Conservation (phyloP, 2,888 invertebrate genomes). For the Phlogophora meticulosa region DNA sequence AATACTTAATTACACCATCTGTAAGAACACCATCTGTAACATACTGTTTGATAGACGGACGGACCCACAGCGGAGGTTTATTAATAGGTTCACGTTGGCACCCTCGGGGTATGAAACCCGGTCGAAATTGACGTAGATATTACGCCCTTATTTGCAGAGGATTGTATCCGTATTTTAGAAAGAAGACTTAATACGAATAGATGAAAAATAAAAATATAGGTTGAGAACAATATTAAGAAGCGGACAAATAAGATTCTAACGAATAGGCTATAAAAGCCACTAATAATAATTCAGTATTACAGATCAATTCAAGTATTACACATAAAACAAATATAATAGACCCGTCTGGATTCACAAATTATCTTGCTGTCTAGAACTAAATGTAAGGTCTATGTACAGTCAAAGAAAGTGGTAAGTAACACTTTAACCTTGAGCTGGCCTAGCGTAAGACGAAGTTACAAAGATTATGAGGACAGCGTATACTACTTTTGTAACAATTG, state of each 20-base stretch:
- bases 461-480: no score
- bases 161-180: not conserved
- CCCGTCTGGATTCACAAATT: not conserved
- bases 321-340: not conserved
- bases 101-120: no score
- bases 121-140: slow-evolving; percentile 55
- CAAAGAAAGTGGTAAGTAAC: not conserved
- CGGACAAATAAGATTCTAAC: not conserved
- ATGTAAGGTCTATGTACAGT: not conserved
- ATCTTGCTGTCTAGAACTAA: not conserved
- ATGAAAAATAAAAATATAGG: not conserved
- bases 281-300: not conserved
- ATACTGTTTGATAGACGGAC: no score
- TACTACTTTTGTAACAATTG: no score
- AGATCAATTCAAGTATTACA: not conserved
- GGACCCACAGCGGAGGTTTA: no score
- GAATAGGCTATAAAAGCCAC: not conserved
- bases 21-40: no score
- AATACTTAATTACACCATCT: no score
- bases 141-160: slow-evolving; percentile 12
- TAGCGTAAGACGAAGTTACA: no score
- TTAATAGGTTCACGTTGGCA: no score
- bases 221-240: not conserved
- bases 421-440: not conserved
- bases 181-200: not conserved